Conservation (phyloP, 2,797 vertebrate species). For the Cebuella pygmaea region DNA sequence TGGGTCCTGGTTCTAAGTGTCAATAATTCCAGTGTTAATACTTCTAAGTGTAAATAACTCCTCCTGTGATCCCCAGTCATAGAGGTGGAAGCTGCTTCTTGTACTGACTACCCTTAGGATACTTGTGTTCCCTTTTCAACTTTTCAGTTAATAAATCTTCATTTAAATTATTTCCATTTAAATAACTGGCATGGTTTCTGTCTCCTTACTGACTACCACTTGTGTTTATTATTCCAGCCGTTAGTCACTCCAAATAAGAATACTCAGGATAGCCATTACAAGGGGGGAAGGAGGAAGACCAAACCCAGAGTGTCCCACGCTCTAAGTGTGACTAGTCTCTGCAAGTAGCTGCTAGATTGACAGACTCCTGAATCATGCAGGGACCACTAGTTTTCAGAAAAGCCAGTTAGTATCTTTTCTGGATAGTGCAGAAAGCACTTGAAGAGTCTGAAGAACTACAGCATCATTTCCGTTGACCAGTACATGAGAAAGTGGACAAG, state of each 20-base stretch:
- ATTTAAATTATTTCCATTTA: background rate
- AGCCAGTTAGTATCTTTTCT: background rate
- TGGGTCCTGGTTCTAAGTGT: background rate
- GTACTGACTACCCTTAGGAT: background rate
- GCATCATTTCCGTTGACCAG: background rate
- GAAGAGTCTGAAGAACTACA: background rate
- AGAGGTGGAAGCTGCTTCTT: background rate
- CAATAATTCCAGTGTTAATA: background rate
- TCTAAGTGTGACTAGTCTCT: background rate
- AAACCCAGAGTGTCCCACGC: background rate
- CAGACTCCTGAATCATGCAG: background rate
- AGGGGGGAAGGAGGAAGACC: background rate
- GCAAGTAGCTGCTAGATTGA: background rate
- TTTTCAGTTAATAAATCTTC: background rate
- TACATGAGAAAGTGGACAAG: background rate
- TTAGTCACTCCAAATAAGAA: background rate
- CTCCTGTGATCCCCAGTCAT: background rate
- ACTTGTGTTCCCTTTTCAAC: background rate
- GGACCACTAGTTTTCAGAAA: background rate
- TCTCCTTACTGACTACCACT: background rate
- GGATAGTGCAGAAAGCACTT: background rate
- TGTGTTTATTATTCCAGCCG: background rate
- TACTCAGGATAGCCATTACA: background rate
- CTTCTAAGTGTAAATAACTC: background rate
- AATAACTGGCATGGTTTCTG: background rate